These are phyloP conservation scores for Germaria angustata DNA, from an alignment of 2,888 invertebrate genomes.

Conservation along the genomic window DNA sequence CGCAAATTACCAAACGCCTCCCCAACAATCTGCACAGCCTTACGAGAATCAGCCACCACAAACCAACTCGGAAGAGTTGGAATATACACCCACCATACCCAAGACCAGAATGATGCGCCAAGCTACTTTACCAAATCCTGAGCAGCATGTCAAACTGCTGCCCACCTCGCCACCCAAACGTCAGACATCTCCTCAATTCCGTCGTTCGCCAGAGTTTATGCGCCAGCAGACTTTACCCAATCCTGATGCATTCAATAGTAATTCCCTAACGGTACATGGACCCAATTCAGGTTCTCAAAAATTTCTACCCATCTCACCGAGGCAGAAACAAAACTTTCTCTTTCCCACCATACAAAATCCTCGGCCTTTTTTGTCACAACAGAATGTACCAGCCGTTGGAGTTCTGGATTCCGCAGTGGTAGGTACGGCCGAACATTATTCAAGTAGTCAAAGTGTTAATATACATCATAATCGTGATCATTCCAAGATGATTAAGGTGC, in stretches of 20 bases:
- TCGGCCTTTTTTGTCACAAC: conserved; percentile 78
- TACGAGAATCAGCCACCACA: conserved; percentile 47
- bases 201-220: conserved; percentile 78
- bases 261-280: conserved; percentile 76
- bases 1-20: conserved; percentile 71
- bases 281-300: conserved; percentile 71
- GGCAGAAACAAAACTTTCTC: conserved; percentile 78
- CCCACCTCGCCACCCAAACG: conserved; percentile 80
- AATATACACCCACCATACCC: conserved; percentile 69
- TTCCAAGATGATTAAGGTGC: conserved; percentile 79
- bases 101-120: conserved; percentile 77
- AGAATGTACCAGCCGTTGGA: conserved; percentile 78
- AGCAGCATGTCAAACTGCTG: conserved; percentile 78
- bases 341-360: conserved; percentile 78
- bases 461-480: conserved; percentile 77
- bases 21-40: conserved; percentile 68
- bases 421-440: conserved; percentile 75
- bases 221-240: conserved; percentile 79
- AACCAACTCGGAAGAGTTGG: conserved; percentile 69
- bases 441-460: conserved; percentile 78
- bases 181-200: conserved; percentile 78
- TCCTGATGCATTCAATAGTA: conserved; percentile 76
- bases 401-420: conserved; percentile 73
- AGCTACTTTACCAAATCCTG: conserved; percentile 79
- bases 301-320: conserved; percentile 79